Percentiles rank a stretch among this genome's conserved stretches.
These are phyloP conservation scores for Ispidina lecontei DNA, from an alignment of 2,797 vertebrate species.

Conservation along the genomic window DNA sequence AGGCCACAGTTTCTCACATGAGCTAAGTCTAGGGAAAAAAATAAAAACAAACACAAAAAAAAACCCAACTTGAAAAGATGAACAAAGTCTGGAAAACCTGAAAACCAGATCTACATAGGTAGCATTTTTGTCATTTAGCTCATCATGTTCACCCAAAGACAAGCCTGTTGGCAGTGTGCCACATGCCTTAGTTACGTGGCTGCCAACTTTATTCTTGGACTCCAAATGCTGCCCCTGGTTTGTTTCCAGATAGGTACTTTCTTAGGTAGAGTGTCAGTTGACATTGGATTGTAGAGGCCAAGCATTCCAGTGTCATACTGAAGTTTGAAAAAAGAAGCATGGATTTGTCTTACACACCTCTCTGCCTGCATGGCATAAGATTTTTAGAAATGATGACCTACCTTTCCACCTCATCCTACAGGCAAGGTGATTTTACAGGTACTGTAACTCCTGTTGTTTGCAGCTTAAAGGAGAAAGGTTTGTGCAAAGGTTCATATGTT, in stretches of 20 bases:
- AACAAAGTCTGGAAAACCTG: neutral
- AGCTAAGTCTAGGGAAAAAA: neutral
- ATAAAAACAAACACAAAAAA: too few species aligned
- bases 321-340: neutral
- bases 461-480: neutral
- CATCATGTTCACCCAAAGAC: conserved; percentile 44
- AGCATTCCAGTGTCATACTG: neutral
- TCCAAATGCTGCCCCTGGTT: neutral
- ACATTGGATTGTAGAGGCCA: neutral
- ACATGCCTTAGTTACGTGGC: neutral
- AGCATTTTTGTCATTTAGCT: conserved; percentile 20
- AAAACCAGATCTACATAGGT: conserved; percentile 15
- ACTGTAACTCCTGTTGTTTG: neutral
- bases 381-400: neutral
- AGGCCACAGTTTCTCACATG: neutral
- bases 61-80: neutral
- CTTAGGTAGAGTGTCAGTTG: neutral
- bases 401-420: neutral
- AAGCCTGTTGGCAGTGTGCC: neutral
- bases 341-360: neutral
- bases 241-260: conserved; percentile 22
- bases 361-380: neutral
- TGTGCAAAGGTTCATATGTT: neutral
- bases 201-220: conserved; percentile 25
- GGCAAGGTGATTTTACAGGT: neutral